Evolutionary conservation across 2,797 vertebrate species (phyloP), one percentile per base, ranked within the genome.

Genomic region (Hippopotamyrus pictus): DNA sequence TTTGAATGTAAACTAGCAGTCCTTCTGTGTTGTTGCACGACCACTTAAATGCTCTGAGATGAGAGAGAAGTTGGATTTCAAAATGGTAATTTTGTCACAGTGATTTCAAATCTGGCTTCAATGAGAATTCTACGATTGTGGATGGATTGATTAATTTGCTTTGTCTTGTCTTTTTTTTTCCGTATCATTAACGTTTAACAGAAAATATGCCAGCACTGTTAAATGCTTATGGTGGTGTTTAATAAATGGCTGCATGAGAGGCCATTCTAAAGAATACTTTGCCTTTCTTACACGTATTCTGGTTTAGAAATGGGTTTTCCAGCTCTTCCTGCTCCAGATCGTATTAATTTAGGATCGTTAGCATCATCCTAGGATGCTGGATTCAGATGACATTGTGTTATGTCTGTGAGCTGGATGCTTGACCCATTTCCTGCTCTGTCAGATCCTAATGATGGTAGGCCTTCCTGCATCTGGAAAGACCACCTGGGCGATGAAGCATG

Each of bases 361-460:
- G 14, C 14, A 79, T 44, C 73, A 44, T 41, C 14, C 37, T 8
- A 9, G 19, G 19, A 44, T 41, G 73, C n/a, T 44, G 25, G 65
- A 14, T 73, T 79, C 73, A 8, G 14, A 9, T 8, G 6, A 79
- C 37, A 7, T n/a, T 44, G 73, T 14, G 65, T 73, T 8, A 3
- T 19, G 37, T 44, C 73, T 79, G 73, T 79, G 41, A 44, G 37
- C 17, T 79, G 73, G 44, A 29, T 22, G n/a, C 50, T 17, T 48
- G 17, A 79, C 73, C 46, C 22, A 14, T 84, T 50, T 29, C 44
- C 19, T 19, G 3, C 87, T 19, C 76, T 8, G 22, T 53, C 85
- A 98, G 98, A 98, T 99, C 92, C 91, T 99, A 91, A 97, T 99
- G 97, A 98, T 99, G 98, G 97, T 99, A 3, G 98, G 98, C 22